Evolutionary conservation across 37 sponge, comb jelly and placozoan species (phyloP).

Genomic region (Diacarnus erythraeanus): DNA sequence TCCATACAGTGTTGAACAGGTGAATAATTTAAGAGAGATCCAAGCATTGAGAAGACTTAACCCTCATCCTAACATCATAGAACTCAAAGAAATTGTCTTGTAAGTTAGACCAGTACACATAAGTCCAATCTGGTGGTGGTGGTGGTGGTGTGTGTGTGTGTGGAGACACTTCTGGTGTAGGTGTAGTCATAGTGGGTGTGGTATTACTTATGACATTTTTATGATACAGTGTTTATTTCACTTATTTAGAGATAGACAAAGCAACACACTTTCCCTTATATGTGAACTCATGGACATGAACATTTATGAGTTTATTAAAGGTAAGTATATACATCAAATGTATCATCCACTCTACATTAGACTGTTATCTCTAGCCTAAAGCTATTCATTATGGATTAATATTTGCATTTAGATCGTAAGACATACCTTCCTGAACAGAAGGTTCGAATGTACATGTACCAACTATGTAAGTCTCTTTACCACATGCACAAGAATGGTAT

Average conservation of each 20-base stretch:
- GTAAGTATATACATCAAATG: slow-evolving; percentile 44
- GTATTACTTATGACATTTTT: no score
- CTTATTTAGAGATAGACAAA: slow-evolving; percentile 70
- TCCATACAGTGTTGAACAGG: slow-evolving; percentile 80
- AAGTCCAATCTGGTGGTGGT: no score
- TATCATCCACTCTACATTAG: no score
- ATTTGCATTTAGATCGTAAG: slow-evolving; percentile 82
- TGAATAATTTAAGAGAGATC: slow-evolving; percentile 92
- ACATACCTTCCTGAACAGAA: slow-evolving; percentile 81
- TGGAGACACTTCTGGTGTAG: no score
- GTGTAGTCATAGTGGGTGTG: no score
- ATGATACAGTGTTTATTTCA: no score
- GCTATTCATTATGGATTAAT: no score
- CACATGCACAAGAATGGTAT: slow-evolving; percentile 99
- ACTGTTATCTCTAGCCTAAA: no score
- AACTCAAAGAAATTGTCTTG: slow-evolving; percentile 94
- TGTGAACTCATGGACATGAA: slow-evolving; percentile 98
- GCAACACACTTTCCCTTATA: slow-evolving; percentile 80
- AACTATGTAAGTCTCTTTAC: slow-evolving; percentile 91
- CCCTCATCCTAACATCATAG: slow-evolving; percentile 95
- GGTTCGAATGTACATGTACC: slow-evolving; percentile 91
- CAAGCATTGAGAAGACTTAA: slow-evolving; percentile 92
- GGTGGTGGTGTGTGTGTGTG: no score
- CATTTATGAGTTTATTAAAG: slow-evolving; percentile 96
- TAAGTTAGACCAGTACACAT: slow-evolving; percentile 57